Percentiles rank a stretch among this genome's conserved stretches.
These are phyloP conservation scores for Beris morrisii DNA, from an alignment of 2,888 invertebrate species.

Conservation along the genomic window DNA sequence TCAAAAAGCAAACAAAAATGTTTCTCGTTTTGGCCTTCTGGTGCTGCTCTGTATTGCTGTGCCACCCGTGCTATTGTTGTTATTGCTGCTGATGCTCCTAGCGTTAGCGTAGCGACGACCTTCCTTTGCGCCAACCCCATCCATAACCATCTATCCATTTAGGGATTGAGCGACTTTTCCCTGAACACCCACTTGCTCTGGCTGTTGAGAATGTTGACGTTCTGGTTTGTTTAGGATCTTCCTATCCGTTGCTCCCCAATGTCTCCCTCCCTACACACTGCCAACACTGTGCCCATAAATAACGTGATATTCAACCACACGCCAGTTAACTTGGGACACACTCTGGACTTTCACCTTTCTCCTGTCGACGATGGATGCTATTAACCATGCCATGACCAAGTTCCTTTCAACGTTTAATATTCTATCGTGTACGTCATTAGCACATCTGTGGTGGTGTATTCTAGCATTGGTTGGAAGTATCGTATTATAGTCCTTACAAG, in stretches of 20 bases:
- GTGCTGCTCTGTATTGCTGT: not conserved
- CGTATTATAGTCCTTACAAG: too few relatives aligned
- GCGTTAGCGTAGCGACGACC: conserved; percentile 6
- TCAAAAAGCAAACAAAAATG: conserved; percentile 12
- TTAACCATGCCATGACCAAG: conserved; percentile 12
- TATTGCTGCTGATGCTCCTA: not conserved
- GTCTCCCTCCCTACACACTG: conserved; percentile 5
- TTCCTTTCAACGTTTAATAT: conserved; percentile 11
- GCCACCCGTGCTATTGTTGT: not conserved
- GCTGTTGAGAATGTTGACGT: conserved; percentile 3
- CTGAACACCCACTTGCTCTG: conserved; percentile 5
- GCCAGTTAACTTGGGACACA: conserved; percentile 21
- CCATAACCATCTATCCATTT: not conserved
- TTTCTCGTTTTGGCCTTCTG: conserved; percentile 13
- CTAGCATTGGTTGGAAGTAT: too few relatives aligned
- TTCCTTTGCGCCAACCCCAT: not conserved
- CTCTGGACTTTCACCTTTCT: conserved; percentile 22
- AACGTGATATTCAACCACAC: conserved; percentile 25
- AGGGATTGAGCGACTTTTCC: not conserved
- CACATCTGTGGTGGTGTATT: too few relatives aligned
- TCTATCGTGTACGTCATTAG: not conserved
- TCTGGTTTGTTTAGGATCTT: not conserved
- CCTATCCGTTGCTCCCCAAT: not conserved
- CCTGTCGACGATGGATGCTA: conserved; percentile 5
- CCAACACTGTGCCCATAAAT: conserved; percentile 22